phyloP scores from a whole-genome alignment of 1,140 invertebrate species.

The Scaptodrosophila lebanonensis region DNA sequence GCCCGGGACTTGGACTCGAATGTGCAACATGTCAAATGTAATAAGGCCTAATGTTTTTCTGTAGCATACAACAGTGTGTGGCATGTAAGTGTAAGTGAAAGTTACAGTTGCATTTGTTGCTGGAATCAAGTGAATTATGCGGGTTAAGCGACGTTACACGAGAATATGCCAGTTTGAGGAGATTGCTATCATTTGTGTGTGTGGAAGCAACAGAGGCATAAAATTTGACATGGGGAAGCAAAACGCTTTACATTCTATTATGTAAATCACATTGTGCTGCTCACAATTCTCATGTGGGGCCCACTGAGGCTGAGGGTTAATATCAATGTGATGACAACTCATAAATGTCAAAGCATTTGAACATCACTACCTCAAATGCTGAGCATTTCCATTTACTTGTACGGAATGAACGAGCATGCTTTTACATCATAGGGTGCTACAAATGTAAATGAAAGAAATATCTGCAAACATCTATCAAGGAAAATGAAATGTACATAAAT shows the following conservation, averaged over 20 bases:
- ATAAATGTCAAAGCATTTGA: constrained; percentile 53
- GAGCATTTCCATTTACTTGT: too few relatives aligned
- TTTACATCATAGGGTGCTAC: too few relatives aligned
- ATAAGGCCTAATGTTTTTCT: constrained; percentile 58
- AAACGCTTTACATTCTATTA: constrained; percentile 25
- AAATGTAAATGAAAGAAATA: too few relatives aligned
- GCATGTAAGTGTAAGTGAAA: constrained; percentile 54
- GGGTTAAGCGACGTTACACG: constrained; percentile 8
- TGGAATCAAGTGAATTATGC: constrained; percentile 49
- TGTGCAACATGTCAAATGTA: constrained; percentile 71
- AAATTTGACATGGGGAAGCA: constrained; percentile 16
- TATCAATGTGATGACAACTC: constrained; percentile 23
- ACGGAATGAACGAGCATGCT: too few relatives aligned
- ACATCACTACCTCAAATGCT: constrained; percentile 7
- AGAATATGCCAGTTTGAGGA: constrained; percentile 15
- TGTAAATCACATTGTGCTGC: constrained; percentile 40
- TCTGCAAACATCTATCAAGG: too few relatives aligned
- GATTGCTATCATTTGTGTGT: constrained; percentile 56
- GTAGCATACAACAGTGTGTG: constrained; percentile 15
- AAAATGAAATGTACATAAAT: too few relatives aligned
- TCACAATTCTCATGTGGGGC: constrained; percentile 19
- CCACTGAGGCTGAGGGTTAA: background rate
- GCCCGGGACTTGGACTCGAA: constrained; percentile 9
- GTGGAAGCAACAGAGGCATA: constrained; percentile 10
- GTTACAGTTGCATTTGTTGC: constrained; percentile 8